These are phyloP conservation scores for Pristiophorus japonicus DNA, from an alignment of 2,113 vertebrate genomes.

Conservation along the genomic window DNA sequence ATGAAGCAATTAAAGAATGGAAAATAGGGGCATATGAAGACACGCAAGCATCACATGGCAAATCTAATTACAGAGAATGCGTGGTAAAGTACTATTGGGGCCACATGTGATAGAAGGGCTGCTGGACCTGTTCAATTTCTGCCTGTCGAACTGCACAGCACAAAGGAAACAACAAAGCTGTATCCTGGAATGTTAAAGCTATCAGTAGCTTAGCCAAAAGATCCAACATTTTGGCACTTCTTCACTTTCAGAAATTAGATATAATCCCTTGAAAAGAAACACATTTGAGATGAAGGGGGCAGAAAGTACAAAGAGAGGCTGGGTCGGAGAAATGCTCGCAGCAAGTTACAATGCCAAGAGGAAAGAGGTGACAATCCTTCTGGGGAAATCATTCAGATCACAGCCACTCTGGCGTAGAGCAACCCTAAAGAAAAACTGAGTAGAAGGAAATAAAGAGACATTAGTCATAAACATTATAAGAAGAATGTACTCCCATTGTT, in stretches of 20 bases:
- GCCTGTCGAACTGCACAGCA: not conserved
- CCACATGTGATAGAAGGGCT: no score
- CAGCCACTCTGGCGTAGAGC: no score
- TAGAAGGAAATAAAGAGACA: not conserved
- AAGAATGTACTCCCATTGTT: not conserved
- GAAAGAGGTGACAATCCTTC: not conserved
- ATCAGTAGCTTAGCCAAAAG: not conserved
- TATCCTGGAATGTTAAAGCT: conserved; percentile 14
- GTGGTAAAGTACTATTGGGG: no score
- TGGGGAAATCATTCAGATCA: not conserved
- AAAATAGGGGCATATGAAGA: no score
- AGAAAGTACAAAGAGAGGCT: not conserved
- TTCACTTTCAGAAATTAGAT: not conserved
- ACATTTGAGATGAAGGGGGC: not conserved
- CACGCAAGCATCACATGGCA: no score
- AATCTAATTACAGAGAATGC: no score
- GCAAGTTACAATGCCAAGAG: not conserved
- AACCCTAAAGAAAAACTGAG: not conserved
- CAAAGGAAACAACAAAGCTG: not conserved
- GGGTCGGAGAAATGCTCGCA: not conserved
- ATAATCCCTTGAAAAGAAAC: not conserved
- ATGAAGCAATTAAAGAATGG: no score
- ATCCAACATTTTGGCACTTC: not conserved
- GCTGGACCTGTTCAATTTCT: not conserved
- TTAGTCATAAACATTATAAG: not conserved